Conservation (phyloP, 2,797 vertebrate species). For the Myripristis murdjan region DNA sequence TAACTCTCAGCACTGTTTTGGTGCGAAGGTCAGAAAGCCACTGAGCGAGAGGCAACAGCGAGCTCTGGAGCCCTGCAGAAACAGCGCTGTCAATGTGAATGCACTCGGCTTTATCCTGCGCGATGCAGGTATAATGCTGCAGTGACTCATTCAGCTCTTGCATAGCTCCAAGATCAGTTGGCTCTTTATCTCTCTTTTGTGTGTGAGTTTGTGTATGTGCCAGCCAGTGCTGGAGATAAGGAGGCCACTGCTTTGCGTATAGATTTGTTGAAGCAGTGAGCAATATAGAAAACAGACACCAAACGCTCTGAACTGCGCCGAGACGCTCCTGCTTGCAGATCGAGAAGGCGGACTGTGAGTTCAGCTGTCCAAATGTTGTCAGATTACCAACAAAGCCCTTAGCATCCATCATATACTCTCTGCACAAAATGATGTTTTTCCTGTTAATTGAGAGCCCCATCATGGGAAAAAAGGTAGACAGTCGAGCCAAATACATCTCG, state of each 20-base stretch:
- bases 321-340: background rate
- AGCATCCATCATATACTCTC: constrained; percentile 15
- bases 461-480: constrained; percentile 17
- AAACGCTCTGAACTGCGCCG: background rate
- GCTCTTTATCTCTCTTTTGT: constrained; percentile 27
- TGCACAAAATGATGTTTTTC: constrained; percentile 27
- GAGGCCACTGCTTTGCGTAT: constrained; percentile 49
- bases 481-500: constrained; percentile 27
- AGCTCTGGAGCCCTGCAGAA: constrained; percentile 9
- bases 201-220: constrained; percentile 4
- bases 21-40: background rate
- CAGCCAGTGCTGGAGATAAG: constrained; percentile 38
- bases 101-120: too few species aligned
- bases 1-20: background rate
- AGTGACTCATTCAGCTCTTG: constrained; percentile 1
- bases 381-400: background rate
- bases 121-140: background rate
- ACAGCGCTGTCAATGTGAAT: background rate
- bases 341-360: background rate
- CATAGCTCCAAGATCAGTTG: constrained; percentile 6
- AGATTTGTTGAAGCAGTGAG: background rate
- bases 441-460: constrained; percentile 21
- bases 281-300: constrained; percentile 2
- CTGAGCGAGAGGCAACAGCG: too few species aligned
- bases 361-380: background rate